phyloP scores from a whole-genome alignment of 2,888 invertebrate genomes.

The Mythimna vitellina region DNA sequence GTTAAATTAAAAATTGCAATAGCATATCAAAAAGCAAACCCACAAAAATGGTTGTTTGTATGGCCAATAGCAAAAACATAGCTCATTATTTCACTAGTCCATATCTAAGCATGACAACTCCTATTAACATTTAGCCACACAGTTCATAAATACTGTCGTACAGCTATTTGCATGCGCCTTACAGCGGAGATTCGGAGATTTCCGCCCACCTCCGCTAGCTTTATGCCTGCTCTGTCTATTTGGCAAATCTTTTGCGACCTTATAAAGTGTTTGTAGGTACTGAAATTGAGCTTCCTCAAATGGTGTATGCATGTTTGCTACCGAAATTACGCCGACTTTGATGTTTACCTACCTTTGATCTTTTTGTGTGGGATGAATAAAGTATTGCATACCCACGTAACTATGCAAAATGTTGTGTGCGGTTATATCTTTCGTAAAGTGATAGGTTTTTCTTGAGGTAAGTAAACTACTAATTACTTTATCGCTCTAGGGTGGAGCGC shows the following conservation, averaged over 20 bases:
- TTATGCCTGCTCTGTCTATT: constrained; percentile 55
- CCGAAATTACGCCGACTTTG: constrained; percentile 48
- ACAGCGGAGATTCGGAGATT: constrained; percentile 65
- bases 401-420: constrained; percentile 2
- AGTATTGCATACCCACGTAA: background rate
- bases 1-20: too few relatives aligned
- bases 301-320: constrained; percentile 17
- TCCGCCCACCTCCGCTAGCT: constrained; percentile 60
- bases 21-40: constrained; percentile 8
- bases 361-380: constrained; percentile 33
- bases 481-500: too few relatives aligned
- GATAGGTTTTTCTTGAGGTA: too few relatives aligned
- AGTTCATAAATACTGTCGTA: constrained; percentile 63
- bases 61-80: constrained; percentile 1
- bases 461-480: too few relatives aligned
- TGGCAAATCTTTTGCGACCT: constrained; percentile 55
- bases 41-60: constrained; percentile 12
- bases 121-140: constrained; percentile 63
- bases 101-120: constrained; percentile 62
- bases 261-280: constrained; percentile 50
- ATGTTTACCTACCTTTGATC: constrained; percentile 46
- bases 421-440: background rate
- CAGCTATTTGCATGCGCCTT: constrained; percentile 62
- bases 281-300: constrained; percentile 32
- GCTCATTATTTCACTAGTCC: constrained; percentile 40